Conservation (phyloP, 1,140 invertebrate genomes). For the Teleogryllus occipitalis region DNA sequence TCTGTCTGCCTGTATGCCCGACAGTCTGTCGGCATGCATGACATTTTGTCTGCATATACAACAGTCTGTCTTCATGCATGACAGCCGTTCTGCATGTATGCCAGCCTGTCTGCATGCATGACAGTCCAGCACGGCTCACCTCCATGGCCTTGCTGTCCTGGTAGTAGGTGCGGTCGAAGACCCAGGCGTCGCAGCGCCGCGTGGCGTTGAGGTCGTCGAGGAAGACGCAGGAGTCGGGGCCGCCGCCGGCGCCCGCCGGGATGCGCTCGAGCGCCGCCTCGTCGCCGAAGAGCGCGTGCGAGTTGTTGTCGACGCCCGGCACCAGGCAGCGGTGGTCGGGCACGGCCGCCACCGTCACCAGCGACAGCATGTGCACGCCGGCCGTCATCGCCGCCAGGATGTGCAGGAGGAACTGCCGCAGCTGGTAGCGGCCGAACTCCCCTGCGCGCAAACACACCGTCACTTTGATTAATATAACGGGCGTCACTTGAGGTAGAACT, state of each 20-base stretch:
- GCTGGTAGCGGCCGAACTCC: conserved; percentile 71
- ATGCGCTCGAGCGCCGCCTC: background rate
- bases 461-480: too few species aligned
- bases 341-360: conserved; percentile 67
- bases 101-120: too few species aligned
- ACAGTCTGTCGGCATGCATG: too few species aligned
- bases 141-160: conserved; percentile 61
- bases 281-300: background rate
- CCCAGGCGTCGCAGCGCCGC: conserved; percentile 50
- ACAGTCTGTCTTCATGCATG: too few species aligned
- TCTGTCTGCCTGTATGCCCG: too few species aligned
- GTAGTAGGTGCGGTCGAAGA: conserved; percentile 62
- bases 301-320: background rate
- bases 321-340: conserved; percentile 56
- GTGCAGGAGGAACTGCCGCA: conserved; percentile 62
- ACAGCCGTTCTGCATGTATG: too few species aligned
- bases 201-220: conserved; percentile 39
- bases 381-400: conserved; percentile 65
- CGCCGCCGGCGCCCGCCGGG: too few species aligned
- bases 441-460: conserved; percentile 39
- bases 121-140: conserved; percentile 23
- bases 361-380: conserved; percentile 68
- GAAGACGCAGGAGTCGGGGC: conserved; percentile 44
- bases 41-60: too few species aligned
- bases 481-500: too few species aligned